Evolutionary conservation across 2,113 vertebrate genomes (phyloP), one percentile per base, ranked within the genome.

Genomic region (Saimiri boliviensis): DNA sequence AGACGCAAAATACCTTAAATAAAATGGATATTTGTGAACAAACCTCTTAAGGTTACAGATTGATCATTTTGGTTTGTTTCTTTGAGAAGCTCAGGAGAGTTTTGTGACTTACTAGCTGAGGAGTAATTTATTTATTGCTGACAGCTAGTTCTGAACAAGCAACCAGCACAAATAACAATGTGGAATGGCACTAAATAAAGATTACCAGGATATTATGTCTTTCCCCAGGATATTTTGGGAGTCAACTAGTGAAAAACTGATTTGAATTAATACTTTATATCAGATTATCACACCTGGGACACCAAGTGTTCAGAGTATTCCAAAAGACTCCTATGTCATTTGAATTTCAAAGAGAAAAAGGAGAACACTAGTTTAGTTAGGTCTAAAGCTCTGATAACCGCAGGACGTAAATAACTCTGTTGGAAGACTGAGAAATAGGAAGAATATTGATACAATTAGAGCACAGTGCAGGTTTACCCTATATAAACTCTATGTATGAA

Each of bases 1-100:
- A 91, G 27, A 94, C 40, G 54, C 73, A 88, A 86, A 86, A 58
- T 63, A 8, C n/a, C 42, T 97, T 97, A 93, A 96, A 94, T 82
- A 35, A 97, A 98, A 97, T 93, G n/a, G 91, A 93, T 97, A 98
- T 95, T 97, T 98, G 95, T 73, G 54, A 97, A 98, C 90, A 97
- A 98, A 96, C 5, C 27, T 97, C 92, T 96, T 92, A 96, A 74
- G 83, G 68, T 56, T 97, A 98, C 52, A 86, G 84, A 97, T 98
- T 98, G 76, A 97, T 98, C 94, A 93, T 49, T 95, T 93, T 87
- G 32, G 52, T 98, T 97, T 97, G 86, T 96, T 98, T 86, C n/a
- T 98, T 83, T 93, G 68, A 97, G 98, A 97, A 30, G n/a, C 84
- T 90, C 81, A 92, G 35, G 97, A 96, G 70, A 97, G 52, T 93